Evolutionary conservation across 2,113 vertebrate genomes (phyloP).

Genomic region (Hoplias malabaricus): DNA sequence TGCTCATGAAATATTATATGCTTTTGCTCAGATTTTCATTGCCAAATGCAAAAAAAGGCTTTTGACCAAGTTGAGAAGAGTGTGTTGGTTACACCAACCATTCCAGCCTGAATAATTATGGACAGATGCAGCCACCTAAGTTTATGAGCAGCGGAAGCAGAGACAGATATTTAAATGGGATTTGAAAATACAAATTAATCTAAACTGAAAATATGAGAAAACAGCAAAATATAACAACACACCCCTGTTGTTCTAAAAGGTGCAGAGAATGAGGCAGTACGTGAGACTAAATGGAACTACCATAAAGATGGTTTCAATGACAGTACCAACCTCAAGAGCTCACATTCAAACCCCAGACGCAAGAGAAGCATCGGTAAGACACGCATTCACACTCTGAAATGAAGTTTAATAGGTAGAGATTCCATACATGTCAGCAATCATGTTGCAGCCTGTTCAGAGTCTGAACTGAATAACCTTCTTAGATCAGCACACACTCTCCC

Average conservation of each 20-base stretch:
- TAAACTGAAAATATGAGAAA: too few relatives aligned
- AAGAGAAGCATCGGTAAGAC: slow-evolving; percentile 70
- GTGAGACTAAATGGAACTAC: slow-evolving; percentile 66
- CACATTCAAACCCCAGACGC: slow-evolving; percentile 60
- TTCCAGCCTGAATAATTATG: too few relatives aligned
- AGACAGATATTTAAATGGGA: too few relatives aligned
- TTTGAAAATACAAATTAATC: too few relatives aligned
- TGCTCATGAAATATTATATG: too few relatives aligned
- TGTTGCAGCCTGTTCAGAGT: slow-evolving; percentile 34
- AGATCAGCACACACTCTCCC: slow-evolving; percentile 14
- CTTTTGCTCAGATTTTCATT: too few relatives aligned
- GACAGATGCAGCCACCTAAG: too few relatives aligned
- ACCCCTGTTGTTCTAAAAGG: slow-evolving; percentile 50
- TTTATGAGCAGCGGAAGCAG: too few relatives aligned
- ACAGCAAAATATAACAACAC: too few relatives aligned
- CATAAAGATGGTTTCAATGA: slow-evolving; percentile 68
- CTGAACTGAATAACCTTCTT: slow-evolving; percentile 26
- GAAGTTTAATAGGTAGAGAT: slow-evolving; percentile 29
- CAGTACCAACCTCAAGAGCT: slow-evolving; percentile 59
- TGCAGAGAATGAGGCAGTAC: slow-evolving; percentile 71
- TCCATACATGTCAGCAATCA: slow-evolving; percentile 34
- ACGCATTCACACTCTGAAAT: not conserved
- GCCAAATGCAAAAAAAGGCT: too few relatives aligned
- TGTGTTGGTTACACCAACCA: too few relatives aligned
- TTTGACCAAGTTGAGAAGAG: too few relatives aligned